These are phyloP conservation scores for Nothoprocta perdicaria DNA, from an alignment of 2,113 vertebrate species.

Conservation along the genomic window DNA sequence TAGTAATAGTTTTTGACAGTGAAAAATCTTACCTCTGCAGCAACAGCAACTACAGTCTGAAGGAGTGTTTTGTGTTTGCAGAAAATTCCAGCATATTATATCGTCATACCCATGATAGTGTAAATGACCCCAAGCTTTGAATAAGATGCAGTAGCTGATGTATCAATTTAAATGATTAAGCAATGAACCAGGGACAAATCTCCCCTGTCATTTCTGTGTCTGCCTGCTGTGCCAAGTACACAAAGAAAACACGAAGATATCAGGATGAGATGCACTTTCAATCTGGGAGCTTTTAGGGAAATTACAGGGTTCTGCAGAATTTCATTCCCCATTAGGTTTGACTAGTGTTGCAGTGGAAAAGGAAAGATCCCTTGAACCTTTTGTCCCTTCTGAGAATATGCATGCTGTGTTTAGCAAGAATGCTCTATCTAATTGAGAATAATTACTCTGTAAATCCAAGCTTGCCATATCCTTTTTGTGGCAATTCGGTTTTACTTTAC, in stretches of 20 bases:
- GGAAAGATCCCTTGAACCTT: constrained; percentile 54
- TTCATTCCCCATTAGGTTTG: constrained; percentile 67
- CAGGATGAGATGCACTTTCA: constrained; percentile 50
- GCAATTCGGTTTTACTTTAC: background rate
- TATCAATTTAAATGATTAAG: constrained; percentile 67
- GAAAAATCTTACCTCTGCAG: constrained; percentile 36
- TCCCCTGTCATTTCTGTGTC: constrained; percentile 55
- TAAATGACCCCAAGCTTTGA: constrained; percentile 23
- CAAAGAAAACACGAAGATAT: constrained; percentile 48
- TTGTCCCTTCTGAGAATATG: background rate
- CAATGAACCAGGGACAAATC: constrained; percentile 45
- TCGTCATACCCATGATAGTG: constrained; percentile 40
- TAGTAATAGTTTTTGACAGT: background rate
- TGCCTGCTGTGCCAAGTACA: constrained; percentile 49
- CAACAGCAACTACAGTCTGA: background rate
- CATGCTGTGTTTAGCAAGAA: constrained; percentile 22
- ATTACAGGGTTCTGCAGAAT: constrained; percentile 75
- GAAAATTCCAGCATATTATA: constrained; percentile 41
- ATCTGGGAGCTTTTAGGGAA: constrained; percentile 77
- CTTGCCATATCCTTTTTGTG: background rate
- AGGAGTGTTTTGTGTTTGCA: background rate
- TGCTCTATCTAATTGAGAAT: constrained; percentile 33
- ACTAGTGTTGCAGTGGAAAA: constrained; percentile 62
- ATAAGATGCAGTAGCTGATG: constrained; percentile 23
- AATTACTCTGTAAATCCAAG: constrained; percentile 37